Conservation (phyloP, 2,113 vertebrate genomes). For the Limanda limanda region DNA sequence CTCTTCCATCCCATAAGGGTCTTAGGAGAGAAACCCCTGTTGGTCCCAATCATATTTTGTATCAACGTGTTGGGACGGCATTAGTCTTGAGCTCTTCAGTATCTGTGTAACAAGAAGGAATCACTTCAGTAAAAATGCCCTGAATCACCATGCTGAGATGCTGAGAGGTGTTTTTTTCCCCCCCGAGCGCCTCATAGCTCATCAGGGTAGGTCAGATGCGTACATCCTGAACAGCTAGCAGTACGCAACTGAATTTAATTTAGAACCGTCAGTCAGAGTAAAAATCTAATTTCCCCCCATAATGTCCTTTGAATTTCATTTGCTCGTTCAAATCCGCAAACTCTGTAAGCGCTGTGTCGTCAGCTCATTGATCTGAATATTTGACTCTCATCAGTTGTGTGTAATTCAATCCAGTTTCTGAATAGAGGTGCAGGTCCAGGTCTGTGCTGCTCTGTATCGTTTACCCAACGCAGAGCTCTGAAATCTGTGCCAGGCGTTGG, state of each 20-base stretch:
- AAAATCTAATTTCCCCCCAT: conserved; percentile 34
- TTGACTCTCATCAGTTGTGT: conserved; percentile 17
- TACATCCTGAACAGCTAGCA: conserved; percentile 5
- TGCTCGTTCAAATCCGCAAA: conserved; percentile 16
- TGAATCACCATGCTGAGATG: conserved; percentile 11
- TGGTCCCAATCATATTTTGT: neutral
- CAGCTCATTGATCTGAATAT: neutral
- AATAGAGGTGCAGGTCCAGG: conserved; percentile 23
- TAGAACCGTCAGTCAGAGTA: conserved; percentile 24
- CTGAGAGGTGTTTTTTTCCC: neutral
- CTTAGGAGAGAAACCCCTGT: neutral
- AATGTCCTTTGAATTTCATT: conserved; percentile 21
- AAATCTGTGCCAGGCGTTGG: conserved; percentile 64
- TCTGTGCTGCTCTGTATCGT: conserved; percentile 16
- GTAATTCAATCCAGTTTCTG: conserved; percentile 16
- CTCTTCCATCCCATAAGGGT: neutral
- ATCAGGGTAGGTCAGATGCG: conserved; percentile 18
- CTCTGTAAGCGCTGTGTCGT: neutral
- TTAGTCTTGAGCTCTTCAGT: neutral
- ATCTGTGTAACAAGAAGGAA: conserved; percentile 1
- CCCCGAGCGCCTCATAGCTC: conserved; percentile 3
- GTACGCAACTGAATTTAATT: conserved; percentile 29
- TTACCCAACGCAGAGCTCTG: conserved; percentile 14
- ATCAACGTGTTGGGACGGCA: neutral
- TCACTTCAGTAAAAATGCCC: conserved; percentile 14